A percentile compares a stretch with the other conserved stretches of the same genome.
Evolutionary conservation across 2,113 vertebrate species (phyloP).

Genomic region (Siphamia tubifer): DNA sequence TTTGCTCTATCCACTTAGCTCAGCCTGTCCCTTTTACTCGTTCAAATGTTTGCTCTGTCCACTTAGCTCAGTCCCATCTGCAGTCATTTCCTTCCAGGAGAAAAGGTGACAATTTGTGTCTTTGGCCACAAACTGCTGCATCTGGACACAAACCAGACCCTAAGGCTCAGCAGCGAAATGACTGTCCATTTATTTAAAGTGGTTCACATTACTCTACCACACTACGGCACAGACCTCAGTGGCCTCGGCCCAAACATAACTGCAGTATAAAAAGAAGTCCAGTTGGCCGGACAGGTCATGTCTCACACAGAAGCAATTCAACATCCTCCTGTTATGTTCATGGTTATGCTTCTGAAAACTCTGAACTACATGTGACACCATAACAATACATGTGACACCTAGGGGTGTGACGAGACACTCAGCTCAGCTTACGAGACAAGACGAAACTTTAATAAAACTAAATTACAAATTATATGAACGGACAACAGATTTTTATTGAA

Average conservation of each 20-base stretch:
- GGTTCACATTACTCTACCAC: constrained; percentile 61
- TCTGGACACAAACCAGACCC: constrained; percentile 68
- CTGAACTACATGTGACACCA: constrained; percentile 65
- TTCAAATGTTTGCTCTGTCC: constrained; percentile 64
- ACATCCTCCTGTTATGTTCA: constrained; percentile 70
- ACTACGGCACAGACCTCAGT: constrained; percentile 55
- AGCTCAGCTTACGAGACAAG: too few relatives aligned
- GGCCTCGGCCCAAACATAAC: constrained; percentile 72
- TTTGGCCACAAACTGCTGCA: constrained; percentile 66
- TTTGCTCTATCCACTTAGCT: constrained; percentile 65
- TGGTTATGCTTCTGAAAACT: constrained; percentile 73
- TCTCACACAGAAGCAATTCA: constrained; percentile 74
- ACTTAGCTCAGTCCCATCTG: constrained; percentile 43
- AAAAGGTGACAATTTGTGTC: constrained; percentile 74
- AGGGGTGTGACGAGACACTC: too few relatives aligned
- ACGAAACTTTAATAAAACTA: too few relatives aligned
- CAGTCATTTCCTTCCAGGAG: constrained; percentile 48
- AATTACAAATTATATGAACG: too few relatives aligned
- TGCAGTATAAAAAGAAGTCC: constrained; percentile 63
- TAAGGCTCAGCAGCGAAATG: constrained; percentile 51
- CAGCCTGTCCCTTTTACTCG: constrained; percentile 27
- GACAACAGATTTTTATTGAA: too few relatives aligned
- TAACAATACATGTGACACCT: constrained; percentile 78
- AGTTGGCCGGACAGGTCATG: constrained; percentile 78
- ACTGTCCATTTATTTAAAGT: constrained; percentile 77